Conservation (phyloP, 1,140 invertebrate genomes). For the Helicorthomorpha holstii region DNA sequence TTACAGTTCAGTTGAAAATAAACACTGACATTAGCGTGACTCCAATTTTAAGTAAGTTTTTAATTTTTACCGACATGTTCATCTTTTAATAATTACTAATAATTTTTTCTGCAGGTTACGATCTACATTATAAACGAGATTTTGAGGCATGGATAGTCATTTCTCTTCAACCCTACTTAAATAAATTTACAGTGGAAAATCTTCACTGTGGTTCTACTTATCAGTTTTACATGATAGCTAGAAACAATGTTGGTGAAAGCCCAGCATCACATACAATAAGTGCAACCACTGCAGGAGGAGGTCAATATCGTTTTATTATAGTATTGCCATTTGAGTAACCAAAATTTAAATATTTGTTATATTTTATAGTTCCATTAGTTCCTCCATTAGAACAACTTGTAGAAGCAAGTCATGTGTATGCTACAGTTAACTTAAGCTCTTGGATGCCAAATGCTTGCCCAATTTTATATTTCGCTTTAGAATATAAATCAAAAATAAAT, state of each 20-base stretch:
- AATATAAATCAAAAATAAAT: slow-evolving; percentile 42
- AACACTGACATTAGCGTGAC: no score
- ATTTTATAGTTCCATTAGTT: no score
- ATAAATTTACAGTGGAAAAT: background rate
- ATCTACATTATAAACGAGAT: slow-evolving; percentile 2
- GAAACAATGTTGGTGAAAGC: slow-evolving; percentile 72
- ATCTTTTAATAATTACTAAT: no score
- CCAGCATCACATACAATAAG: slow-evolving; percentile 69
- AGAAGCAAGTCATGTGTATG: no score
- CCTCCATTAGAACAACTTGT: no score
- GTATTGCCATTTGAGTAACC: background rate
- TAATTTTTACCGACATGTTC: no score
- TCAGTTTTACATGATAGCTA: slow-evolving; percentile 71
- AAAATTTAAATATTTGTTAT: no score
- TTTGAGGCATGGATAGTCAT: background rate
- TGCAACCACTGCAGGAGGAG: slow-evolving; percentile 37
- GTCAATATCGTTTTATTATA: background rate
- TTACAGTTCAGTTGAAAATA: no score
- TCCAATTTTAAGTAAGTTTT: no score
- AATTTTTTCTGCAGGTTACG: no score
- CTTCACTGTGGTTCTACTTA: slow-evolving; percentile 56
- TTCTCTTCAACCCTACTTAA: slow-evolving; percentile 3
- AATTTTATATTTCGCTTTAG: slow-evolving; percentile 52
- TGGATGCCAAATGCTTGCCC: no score
- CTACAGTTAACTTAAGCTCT: no score